A percentile compares a stretch with the other conserved stretches of the same genome.
Evolutionary conservation across 2,797 vertebrate genomes (phyloP).

Genomic region (Diplodus puntazzo): DNA sequence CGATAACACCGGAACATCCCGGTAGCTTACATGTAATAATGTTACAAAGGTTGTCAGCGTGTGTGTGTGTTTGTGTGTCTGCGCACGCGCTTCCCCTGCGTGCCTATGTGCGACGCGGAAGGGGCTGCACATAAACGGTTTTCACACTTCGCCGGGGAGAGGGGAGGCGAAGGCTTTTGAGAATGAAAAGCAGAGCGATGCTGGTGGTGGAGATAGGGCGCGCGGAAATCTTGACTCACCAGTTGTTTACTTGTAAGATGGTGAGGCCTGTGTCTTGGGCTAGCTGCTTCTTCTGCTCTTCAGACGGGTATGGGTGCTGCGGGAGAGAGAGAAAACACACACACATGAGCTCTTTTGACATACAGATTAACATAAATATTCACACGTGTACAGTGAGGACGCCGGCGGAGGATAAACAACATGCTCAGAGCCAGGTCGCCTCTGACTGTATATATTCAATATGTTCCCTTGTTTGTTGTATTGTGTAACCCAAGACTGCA

Average conservation of each 20-base stretch:
- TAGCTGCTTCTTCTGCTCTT: slow-evolving; percentile 99
- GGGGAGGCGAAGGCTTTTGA: slow-evolving; percentile 76
- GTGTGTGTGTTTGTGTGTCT: background rate
- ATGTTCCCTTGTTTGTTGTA: slow-evolving; percentile 57
- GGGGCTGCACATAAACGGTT: slow-evolving; percentile 80
- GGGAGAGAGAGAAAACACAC: slow-evolving; percentile 67
- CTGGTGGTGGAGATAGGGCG: slow-evolving; percentile 76
- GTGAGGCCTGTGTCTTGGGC: slow-evolving; percentile 99
- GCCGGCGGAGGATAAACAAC: background rate
- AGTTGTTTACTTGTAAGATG: slow-evolving; percentile 99
- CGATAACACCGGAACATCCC: slow-evolving; percentile 82
- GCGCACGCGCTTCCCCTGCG: slow-evolving; percentile 30
- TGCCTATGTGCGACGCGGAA: slow-evolving; percentile 44
- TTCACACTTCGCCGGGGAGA: slow-evolving; percentile 78
- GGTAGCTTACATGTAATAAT: slow-evolving; percentile 73
- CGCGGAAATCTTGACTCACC: slow-evolving; percentile 90
- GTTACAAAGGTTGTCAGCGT: slow-evolving; percentile 73
- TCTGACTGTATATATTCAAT: slow-evolving; percentile 55
- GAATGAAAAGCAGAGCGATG: slow-evolving; percentile 78
- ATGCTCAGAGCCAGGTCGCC: slow-evolving; percentile 34
- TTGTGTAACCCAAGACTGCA: slow-evolving; percentile 76
- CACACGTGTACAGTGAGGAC: slow-evolving; percentile 9
- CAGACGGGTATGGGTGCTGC: slow-evolving; percentile 99
- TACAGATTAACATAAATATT: slow-evolving; percentile 59
- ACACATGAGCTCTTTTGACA: slow-evolving; percentile 56